These are phyloP conservation scores for Neostethus bicornis DNA, from an alignment of 2,797 vertebrate genomes.

Conservation along the genomic window DNA sequence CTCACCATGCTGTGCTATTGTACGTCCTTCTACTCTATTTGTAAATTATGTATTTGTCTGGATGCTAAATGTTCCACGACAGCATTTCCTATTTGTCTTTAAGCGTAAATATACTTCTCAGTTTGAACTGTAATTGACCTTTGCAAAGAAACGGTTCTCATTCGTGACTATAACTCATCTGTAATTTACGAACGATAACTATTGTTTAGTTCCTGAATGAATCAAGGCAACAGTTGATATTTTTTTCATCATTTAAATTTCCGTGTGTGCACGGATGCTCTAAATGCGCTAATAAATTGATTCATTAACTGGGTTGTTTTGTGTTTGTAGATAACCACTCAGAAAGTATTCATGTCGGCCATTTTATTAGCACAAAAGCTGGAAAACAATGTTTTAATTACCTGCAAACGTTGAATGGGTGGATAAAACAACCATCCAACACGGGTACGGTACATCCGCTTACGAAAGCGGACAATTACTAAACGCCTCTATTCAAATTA, in stretches of 20 bases:
- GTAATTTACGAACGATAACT: too few species aligned
- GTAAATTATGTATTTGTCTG: constrained; percentile 44
- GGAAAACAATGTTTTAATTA: neutral
- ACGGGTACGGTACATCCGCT: neutral
- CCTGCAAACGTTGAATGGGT: neutral
- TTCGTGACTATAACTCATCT: too few species aligned
- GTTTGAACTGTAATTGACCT: too few species aligned
- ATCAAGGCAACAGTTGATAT: too few species aligned
- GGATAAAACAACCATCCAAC: neutral
- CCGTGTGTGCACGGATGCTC: neutral
- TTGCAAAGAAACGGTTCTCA: too few species aligned
- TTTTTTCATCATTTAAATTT: neutral
- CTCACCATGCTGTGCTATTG: constrained; percentile 37
- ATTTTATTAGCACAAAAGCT: neutral
- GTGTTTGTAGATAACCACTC: neutral
- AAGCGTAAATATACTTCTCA: too few species aligned
- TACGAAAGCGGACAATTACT: neutral
- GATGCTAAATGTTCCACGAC: constrained; percentile 28
- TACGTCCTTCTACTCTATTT: constrained; percentile 51
- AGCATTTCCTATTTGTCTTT: constrained; percentile 18
- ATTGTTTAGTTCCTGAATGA: too few species aligned
- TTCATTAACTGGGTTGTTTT: neutral
- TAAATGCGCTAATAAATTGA: neutral
- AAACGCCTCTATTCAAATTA: neutral
- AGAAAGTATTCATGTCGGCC: neutral